A percentile compares a stretch with the other conserved stretches of the same genome.
These are phyloP conservation scores for Malacoraja senta DNA, from an alignment of 2,797 vertebrate genomes.

Conservation along the genomic window DNA sequence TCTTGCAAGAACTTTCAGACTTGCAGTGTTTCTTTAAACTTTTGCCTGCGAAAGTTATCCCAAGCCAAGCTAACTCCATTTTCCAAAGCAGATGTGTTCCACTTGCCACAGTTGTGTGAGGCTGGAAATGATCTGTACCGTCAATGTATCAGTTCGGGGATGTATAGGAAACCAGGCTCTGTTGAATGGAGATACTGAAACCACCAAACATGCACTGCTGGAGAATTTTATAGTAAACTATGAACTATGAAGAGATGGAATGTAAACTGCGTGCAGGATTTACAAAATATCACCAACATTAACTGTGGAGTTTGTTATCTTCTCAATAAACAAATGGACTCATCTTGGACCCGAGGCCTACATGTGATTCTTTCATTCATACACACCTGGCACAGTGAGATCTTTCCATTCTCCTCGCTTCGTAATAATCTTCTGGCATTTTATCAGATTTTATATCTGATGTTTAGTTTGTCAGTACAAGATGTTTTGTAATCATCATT, in stretches of 20 bases:
- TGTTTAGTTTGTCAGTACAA: conserved; percentile 29
- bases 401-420: not conserved
- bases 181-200: not conserved
- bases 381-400: conserved; percentile 11
- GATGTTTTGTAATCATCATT: conserved; percentile 23
- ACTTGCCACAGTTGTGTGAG: not conserved
- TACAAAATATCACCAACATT: no score
- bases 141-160: not conserved
- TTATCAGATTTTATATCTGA: conserved; percentile 32
- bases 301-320: not conserved
- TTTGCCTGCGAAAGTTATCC: not conserved
- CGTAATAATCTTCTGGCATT: conserved; percentile 27
- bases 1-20: not conserved
- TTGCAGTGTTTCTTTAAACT: not conserved
- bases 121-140: not conserved
- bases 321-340: not conserved
- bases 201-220: not conserved
- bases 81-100: not conserved
- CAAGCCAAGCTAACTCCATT: not conserved
- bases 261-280: no score
- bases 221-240: not conserved
- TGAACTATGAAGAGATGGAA: not conserved
- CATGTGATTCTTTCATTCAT: not conserved
- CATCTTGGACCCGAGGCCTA: not conserved
- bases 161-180: not conserved